phyloP scores from a whole-genome alignment of 2,113 vertebrate species.

The Lophochroa leadbeateri region DNA sequence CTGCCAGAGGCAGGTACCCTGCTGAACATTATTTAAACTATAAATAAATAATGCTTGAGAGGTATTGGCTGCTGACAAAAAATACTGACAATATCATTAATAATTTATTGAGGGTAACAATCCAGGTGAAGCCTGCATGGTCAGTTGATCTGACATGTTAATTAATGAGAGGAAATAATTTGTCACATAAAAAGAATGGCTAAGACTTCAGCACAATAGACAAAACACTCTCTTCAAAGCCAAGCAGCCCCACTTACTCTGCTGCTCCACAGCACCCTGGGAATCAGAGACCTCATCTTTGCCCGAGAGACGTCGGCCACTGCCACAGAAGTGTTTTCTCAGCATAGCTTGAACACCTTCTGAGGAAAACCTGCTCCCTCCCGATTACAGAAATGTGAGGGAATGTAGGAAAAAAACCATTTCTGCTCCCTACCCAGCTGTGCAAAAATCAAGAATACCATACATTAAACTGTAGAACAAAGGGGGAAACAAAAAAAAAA shows the following conservation, averaged over 20 bases:
- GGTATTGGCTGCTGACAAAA: background rate
- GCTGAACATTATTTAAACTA: background rate
- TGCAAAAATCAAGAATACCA: background rate
- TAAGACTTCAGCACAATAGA: rapidly evolving
- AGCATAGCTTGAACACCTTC: background rate
- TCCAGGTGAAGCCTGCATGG: background rate
- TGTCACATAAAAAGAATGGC: background rate
- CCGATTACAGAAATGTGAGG: background rate
- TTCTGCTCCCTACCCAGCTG: background rate
- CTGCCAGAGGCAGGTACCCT: background rate
- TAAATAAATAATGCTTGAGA: background rate
- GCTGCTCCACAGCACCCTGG: background rate
- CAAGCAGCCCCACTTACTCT: background rate
- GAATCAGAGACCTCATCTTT: background rate
- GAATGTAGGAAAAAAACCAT: background rate
- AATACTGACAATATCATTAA: background rate
- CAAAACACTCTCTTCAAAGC: background rate
- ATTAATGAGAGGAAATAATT: background rate
- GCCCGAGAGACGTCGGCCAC: background rate
- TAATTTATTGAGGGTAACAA: background rate
- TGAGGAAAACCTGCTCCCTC: background rate
- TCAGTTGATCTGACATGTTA: rapidly evolving
- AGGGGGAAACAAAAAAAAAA: background rate
- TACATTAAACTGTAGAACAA: background rate
- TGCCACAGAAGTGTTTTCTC: background rate